Percentiles rank a stretch among this genome's conserved stretches.
Conservation (phyloP, 1,140 invertebrate genomes). For the Diabrotica virgifera region DNA sequence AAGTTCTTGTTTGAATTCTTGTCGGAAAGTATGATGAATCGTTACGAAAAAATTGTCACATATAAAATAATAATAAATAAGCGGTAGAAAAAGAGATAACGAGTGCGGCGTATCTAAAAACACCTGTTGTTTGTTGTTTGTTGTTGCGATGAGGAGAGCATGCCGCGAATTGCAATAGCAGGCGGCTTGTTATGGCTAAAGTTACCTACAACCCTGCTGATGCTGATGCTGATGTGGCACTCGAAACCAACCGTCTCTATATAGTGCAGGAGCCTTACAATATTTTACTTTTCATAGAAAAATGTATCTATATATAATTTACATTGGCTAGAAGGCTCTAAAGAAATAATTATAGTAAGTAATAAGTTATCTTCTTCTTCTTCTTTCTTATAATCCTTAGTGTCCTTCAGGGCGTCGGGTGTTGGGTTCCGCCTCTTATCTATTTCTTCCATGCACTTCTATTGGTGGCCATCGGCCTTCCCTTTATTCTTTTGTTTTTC, state of each 20-base stretch:
- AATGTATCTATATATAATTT: too few relatives aligned
- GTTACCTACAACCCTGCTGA: conserved; percentile 33
- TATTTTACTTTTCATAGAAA: background rate
- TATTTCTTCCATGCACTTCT: too few relatives aligned
- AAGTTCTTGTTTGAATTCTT: conserved; percentile 1
- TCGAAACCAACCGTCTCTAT: background rate
- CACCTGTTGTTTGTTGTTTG: conserved; percentile 41
- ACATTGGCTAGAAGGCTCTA: too few relatives aligned
- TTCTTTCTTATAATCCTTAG: too few relatives aligned
- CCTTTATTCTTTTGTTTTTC: too few relatives aligned
- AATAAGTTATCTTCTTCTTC: too few relatives aligned
- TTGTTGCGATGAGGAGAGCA: conserved; percentile 25
- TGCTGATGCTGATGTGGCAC: conserved; percentile 13
- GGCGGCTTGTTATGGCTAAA: conserved; percentile 44
- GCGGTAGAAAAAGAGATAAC: conserved; percentile 37
- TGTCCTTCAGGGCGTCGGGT: too few relatives aligned
- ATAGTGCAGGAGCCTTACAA: background rate
- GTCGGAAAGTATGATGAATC: conserved; percentile 28
- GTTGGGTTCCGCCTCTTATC: too few relatives aligned
- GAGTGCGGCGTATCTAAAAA: conserved; percentile 39
- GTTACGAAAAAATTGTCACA: conserved; percentile 35
- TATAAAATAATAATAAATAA: conserved; percentile 42
- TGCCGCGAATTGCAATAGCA: conserved; percentile 42
- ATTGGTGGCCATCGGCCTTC: too few relatives aligned
- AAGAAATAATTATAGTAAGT: too few relatives aligned